These are phyloP conservation scores for Nerophis ophidion DNA, from an alignment of 2,113 vertebrate genomes.

Conservation along the genomic window DNA sequence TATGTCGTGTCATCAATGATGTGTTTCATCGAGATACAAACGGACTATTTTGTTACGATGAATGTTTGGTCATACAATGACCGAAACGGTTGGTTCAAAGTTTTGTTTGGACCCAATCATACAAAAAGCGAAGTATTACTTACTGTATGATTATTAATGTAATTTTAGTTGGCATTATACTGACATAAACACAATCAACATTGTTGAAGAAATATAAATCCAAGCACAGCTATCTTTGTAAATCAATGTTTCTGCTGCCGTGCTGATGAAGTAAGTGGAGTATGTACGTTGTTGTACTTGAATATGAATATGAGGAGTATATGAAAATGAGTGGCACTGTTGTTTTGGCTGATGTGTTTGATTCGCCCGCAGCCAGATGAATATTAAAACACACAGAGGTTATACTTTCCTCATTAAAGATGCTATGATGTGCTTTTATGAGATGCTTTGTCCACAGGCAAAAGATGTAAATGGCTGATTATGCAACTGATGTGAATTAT, in stretches of 20 bases:
- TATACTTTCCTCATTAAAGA: slow-evolving; percentile 41
- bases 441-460: slow-evolving; percentile 46
- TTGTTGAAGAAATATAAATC: background rate
- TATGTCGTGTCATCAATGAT: no score
- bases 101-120: no score
- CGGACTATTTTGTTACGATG: no score
- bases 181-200: background rate
- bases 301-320: background rate
- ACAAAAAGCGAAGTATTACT: no score
- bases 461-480: slow-evolving; percentile 48
- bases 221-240: background rate
- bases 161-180: background rate
- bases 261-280: background rate
- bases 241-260: background rate
- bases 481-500: slow-evolving; percentile 38
- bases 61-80: no score
- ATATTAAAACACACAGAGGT: slow-evolving; percentile 25
- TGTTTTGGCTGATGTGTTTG: slow-evolving; percentile 13
- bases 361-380: slow-evolving; percentile 26
- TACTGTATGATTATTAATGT: background rate
- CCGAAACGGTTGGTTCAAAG: no score
- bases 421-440: slow-evolving; percentile 36
- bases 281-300: background rate
- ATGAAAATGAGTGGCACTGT: slow-evolving; percentile 12
- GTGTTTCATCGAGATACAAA: no score